Conservation (phyloP, 1,140 invertebrate genomes). For the Copidosoma floridanum region DNA sequence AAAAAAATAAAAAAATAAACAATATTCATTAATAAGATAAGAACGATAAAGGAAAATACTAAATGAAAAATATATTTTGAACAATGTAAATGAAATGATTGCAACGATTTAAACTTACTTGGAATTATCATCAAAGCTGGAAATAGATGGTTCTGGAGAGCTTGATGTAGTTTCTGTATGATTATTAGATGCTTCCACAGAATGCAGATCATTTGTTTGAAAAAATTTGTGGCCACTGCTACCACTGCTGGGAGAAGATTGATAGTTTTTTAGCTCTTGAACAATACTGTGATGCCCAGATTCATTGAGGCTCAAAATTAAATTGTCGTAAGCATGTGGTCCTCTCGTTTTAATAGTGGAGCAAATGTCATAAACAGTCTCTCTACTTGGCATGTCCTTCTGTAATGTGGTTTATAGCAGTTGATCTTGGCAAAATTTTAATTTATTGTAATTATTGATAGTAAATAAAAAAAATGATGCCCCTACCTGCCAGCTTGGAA, state of each 20-base stretch:
- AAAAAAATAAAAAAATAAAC: too few species aligned
- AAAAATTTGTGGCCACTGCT: constrained; percentile 17
- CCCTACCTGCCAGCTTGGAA: constrained; percentile 40
- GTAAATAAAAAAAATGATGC: too few species aligned
- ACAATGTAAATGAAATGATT: too few species aligned
- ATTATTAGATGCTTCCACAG: constrained; percentile 11
- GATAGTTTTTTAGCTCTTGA: constrained; percentile 28
- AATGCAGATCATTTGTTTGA: background rate
- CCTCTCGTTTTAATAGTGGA: constrained; percentile 42
- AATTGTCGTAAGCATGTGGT: constrained; percentile 39
- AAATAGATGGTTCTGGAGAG: too few species aligned
- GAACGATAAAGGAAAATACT: too few species aligned
- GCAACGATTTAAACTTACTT: constrained; percentile 18
- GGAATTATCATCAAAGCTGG: constrained; percentile 14
- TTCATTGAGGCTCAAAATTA: constrained; percentile 36
- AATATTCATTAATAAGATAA: too few species aligned
- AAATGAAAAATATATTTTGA: too few species aligned
- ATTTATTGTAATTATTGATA: too few species aligned
- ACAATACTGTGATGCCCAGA: constrained; percentile 34
- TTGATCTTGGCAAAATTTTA: background rate
- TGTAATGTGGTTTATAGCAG: constrained; percentile 16
- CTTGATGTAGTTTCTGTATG: constrained; percentile 3
- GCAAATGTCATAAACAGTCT: constrained; percentile 35
- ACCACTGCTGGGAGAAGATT: background rate
- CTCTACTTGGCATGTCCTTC: constrained; percentile 21